phyloP scores from a whole-genome alignment of 2,797 vertebrate genomes.

The Hozukius guyotensis region DNA sequence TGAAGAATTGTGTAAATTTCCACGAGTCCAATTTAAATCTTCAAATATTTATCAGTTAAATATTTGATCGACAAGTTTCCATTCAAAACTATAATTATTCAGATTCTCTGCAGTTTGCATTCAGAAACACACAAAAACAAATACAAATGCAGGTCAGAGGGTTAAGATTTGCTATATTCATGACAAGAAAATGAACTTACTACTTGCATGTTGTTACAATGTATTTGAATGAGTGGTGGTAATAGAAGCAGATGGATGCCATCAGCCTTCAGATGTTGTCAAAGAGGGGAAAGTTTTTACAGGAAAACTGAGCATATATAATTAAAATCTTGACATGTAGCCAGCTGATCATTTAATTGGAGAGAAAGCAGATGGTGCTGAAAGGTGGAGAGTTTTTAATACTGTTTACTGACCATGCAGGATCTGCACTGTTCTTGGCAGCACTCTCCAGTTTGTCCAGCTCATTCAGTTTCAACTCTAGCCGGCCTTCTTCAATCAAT shows the following conservation, averaged over 20 bases:
- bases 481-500: conserved; percentile 88
- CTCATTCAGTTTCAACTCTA: conserved; percentile 86
- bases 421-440: conserved; percentile 71
- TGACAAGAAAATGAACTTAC: not conserved
- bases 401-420: conserved; percentile 84
- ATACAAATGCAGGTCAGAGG: not conserved
- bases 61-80: not conserved
- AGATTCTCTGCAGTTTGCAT: not conserved
- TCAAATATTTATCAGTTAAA: not conserved
- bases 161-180: not conserved
- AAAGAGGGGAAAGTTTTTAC: not conserved
- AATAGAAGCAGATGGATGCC: not conserved
- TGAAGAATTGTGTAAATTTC: not conserved
- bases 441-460: conserved; percentile 88
- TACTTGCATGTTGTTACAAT: no score
- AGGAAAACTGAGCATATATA: not conserved
- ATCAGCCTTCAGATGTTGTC: not conserved
- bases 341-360: not conserved
- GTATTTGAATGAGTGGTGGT: not conserved
- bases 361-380: not conserved
- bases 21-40: not conserved
- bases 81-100: not conserved
- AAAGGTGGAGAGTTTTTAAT: not conserved
- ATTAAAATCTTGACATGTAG: not conserved
- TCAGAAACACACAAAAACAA: not conserved